phyloP scores from a whole-genome alignment of 2,888 invertebrate species.

The Carpatolechia fugitivella region DNA sequence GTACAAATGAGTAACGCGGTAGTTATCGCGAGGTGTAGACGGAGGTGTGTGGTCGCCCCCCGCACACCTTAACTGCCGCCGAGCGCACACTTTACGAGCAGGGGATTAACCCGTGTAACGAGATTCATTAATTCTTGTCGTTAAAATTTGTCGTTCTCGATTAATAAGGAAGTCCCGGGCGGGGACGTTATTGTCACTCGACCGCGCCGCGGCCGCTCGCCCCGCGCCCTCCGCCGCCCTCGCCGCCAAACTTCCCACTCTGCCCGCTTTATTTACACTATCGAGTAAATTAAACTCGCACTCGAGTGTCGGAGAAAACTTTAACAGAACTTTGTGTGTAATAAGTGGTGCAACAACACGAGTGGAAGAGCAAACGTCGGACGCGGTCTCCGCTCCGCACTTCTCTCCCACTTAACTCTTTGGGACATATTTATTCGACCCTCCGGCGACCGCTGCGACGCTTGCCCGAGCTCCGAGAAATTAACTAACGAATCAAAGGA shows the following conservation, averaged over 20 bases:
- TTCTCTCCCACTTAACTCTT: conserved; percentile 78
- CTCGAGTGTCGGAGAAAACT: conserved; percentile 77
- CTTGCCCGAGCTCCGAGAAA: conserved; percentile 55
- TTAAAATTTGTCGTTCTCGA: conserved; percentile 81
- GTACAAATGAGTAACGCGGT: conserved; percentile 28
- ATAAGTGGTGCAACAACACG: conserved; percentile 80
- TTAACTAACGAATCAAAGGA: conserved; percentile 71
- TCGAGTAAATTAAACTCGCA: conserved; percentile 80
- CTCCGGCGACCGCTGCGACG: conserved; percentile 71
- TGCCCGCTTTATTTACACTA: conserved; percentile 80
- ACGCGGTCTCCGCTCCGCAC: conserved; percentile 74
- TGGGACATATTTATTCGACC: conserved; percentile 80
- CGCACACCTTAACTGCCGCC: conserved; percentile 70
- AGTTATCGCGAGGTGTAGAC: conserved; percentile 25
- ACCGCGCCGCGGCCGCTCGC: conserved; percentile 49
- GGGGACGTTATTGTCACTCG: conserved; percentile 75
- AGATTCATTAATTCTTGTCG: conserved; percentile 81
- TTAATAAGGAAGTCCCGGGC: conserved; percentile 77
- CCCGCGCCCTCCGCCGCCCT: conserved; percentile 29
- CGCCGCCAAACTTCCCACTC: conserved; percentile 73
- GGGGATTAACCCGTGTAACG: conserved; percentile 80
- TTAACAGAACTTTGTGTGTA: conserved; percentile 79
- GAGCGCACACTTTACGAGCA: conserved; percentile 76
- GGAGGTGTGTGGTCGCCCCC: conserved; percentile 44
- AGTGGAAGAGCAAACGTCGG: conserved; percentile 79